Evolutionary conservation across 1,140 invertebrate species (phyloP).

Genomic region (Solenopsis invicta): DNA sequence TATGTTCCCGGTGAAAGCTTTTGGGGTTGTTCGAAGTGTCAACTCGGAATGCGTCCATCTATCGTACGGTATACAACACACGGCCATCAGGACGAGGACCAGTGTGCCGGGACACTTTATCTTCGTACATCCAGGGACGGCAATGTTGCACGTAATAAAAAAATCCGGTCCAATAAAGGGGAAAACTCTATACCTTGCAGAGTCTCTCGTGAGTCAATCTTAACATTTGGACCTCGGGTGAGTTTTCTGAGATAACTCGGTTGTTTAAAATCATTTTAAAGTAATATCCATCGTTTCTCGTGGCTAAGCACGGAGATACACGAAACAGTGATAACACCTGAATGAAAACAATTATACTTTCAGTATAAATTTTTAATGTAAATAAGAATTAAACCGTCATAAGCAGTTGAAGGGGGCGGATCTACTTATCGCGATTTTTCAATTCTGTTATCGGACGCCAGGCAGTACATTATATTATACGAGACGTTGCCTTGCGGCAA

Average conservation of each 20-base stretch:
- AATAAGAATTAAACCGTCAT: conserved; percentile 3
- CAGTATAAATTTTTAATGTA: neutral
- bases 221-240: neutral
- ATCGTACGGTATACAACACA: conserved; percentile 54
- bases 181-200: conserved; percentile 6
- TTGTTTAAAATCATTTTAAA: neutral
- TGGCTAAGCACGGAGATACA: neutral
- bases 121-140: conserved; percentile 63
- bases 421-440: conserved; percentile 44
- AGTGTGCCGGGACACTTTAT: conserved; percentile 58
- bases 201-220: neutral
- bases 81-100: conserved; percentile 53
- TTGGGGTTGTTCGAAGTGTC: conserved; percentile 78
- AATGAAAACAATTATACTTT: neutral
- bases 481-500: conserved; percentile 56
- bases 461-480: conserved; percentile 68
- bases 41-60: conserved; percentile 79
- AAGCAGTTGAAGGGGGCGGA: neutral
- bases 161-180: neutral
- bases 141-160: conserved; percentile 29
- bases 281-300: neutral
- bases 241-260: neutral
- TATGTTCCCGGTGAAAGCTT: conserved; percentile 79
- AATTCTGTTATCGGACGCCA: conserved; percentile 24
- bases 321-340: neutral